These are phyloP conservation scores for Orchesellides sinensis DNA, from an alignment of 2,888 invertebrate species.

Conservation along the genomic window DNA sequence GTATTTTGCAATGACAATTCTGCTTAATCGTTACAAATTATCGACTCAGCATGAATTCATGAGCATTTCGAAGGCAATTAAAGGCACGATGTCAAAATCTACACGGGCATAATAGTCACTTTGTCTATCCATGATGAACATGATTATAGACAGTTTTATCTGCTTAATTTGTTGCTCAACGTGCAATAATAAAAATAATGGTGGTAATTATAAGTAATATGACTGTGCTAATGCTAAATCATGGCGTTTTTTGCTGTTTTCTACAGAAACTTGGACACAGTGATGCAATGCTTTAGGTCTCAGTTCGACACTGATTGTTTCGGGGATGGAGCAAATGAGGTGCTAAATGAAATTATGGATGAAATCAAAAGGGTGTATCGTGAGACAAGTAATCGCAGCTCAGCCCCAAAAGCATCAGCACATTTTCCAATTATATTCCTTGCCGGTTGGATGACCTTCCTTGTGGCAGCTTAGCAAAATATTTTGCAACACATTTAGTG, in stretches of 20 bases:
- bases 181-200: not conserved
- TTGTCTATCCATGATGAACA: not conserved
- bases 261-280: constrained; percentile 59
- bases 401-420: constrained; percentile 1
- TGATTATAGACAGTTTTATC: not conserved
- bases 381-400: not conserved
- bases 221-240: not conserved
- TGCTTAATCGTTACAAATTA: too few relatives aligned
- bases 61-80: too few relatives aligned
- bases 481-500: too few relatives aligned
- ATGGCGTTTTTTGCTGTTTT: constrained; percentile 10
- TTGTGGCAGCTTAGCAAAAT: not conserved
- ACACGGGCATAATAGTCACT: too few relatives aligned
- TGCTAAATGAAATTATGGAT: constrained; percentile 31
- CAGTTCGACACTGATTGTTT: constrained; percentile 55
- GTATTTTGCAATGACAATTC: too few relatives aligned
- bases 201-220: constrained; percentile 22
- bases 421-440: constrained; percentile 9
- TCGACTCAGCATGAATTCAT: too few relatives aligned
- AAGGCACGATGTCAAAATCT: too few relatives aligned
- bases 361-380: constrained; percentile 35
- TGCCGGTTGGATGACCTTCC: constrained; percentile 51
- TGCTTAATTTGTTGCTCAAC: not conserved
- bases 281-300: constrained; percentile 65
- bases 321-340: constrained; percentile 40